Base-by-base conservation (phyloP, 2,113 vertebrate species). In the Bufo gargarizans region DNA sequence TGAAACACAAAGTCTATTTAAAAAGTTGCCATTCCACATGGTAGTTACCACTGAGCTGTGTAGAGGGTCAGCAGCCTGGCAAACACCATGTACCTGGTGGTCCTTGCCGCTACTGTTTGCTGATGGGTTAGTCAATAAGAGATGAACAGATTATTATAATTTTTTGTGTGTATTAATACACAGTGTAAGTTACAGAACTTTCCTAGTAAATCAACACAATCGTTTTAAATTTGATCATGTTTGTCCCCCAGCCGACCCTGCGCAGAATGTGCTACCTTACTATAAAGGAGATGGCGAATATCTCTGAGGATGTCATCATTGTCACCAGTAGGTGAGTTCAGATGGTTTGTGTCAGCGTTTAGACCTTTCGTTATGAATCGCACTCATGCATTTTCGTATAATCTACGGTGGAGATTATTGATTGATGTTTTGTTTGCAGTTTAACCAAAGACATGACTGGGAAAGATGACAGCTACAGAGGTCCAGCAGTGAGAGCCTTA, bases 191-290 rank as follows among this genome's bases (percentile, higher is more conserved):
- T 33, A 1, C 33, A 33, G 33, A 33, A 33, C 33, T 71, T 33
- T 13, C 13, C 1, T 33, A 12, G 9, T 12, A 43, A 33, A 71
- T 50, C 2, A 49, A 20, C 6, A 77, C 9, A 47, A 49, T 77
- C 14, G 5, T 55, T 0, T 13, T 22, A 53, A n/a, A 78, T 55
- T 12, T 53, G 49, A n/a, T 79, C n/a, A 5, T 2, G 19, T 91
- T 45, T 90, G 20, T 80, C 83, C 90, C 47, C 47, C 89, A 96
- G 95, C 93, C 95, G 93, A 99, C 95, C 45, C 95, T 99, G 88
- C 95, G 98, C 77, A 97, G 98, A 89, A 99, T 99, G 98, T 99
- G 98, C 92, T 99, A 99, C 91, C 92, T 99, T 77, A 99, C 98
- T 84, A 99, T 99, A 90, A 99, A 99, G 91, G 98, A 99, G 93